Conservation (phyloP, 92 coral and sea anemone genomes). For the Umimayanthus kanabou region DNA sequence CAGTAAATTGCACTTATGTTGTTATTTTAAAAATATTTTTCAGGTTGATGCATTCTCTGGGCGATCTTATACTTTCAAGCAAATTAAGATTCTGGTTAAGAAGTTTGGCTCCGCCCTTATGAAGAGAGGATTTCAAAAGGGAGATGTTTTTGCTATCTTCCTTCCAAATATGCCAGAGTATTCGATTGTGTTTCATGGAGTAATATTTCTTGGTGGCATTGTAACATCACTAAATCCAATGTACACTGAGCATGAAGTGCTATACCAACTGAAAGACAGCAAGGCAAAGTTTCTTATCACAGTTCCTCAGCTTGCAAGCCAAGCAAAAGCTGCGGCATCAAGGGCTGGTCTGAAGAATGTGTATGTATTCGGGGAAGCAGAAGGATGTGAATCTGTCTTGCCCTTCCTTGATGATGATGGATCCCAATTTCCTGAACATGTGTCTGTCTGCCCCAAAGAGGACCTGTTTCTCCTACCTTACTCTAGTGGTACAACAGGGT, state of each 20-base stretch:
- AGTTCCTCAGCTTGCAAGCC: conserved; percentile 15
- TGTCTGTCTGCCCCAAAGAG: conserved; percentile 59
- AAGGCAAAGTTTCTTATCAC: conserved; percentile 41
- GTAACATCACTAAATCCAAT: conserved; percentile 48
- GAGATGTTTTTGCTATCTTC: conserved; percentile 57
- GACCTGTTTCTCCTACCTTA: conserved; percentile 69
- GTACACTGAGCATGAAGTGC: conserved; percentile 50
- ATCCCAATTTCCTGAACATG: conserved; percentile 50
- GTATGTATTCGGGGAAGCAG: conserved; percentile 68
- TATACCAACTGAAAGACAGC: conserved; percentile 28
- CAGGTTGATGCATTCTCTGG: conserved; percentile 59
- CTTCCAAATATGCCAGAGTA: conserved; percentile 56
- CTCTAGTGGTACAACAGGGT: conserved; percentile 91
- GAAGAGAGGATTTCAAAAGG: conserved; percentile 54
- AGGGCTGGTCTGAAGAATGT: conserved; percentile 63
- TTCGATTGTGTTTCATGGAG: conserved; percentile 43
- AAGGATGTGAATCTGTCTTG: conserved; percentile 60
- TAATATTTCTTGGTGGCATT: conserved; percentile 49
- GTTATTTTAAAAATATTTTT: neutral
- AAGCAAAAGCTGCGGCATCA: conserved; percentile 47
- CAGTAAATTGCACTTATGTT: neutral
- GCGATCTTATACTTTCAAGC: conserved; percentile 50
- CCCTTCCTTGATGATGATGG: conserved; percentile 75
- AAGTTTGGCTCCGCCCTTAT: conserved; percentile 59
- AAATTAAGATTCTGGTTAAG: conserved; percentile 36